phyloP scores from a whole-genome alignment of 2,888 invertebrate genomes.

The Serripes groenlandicus region DNA sequence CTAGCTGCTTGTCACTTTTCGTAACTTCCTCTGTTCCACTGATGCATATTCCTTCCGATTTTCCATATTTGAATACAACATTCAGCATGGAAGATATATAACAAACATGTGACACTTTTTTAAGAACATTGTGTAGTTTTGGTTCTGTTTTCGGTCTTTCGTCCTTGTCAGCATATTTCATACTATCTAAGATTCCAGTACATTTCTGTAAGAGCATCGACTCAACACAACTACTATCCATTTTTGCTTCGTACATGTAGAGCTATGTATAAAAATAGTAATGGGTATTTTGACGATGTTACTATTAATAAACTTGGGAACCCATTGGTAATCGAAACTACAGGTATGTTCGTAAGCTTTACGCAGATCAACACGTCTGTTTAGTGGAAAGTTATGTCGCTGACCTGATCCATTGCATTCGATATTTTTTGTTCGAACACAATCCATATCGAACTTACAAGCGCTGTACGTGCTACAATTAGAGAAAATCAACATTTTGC shows the following conservation, averaged over 20 bases:
- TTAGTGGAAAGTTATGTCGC: too few relatives aligned
- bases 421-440: too few relatives aligned
- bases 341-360: too few relatives aligned
- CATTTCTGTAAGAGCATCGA: conserved; percentile 1
- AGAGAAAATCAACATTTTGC: too few relatives aligned
- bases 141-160: conserved; percentile 38
- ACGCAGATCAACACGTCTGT: too few relatives aligned
- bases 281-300: neutral
- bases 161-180: conserved; percentile 31
- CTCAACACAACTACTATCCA: too few relatives aligned
- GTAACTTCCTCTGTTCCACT: conserved; percentile 11
- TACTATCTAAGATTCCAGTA: conserved; percentile 25
- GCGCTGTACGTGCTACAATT: too few relatives aligned
- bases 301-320: conserved; percentile 11
- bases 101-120: conserved; percentile 31
- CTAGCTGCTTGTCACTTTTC: conserved; percentile 33
- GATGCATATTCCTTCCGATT: neutral
- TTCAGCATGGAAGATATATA: conserved; percentile 29
- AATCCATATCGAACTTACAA: too few relatives aligned
- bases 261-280: too few relatives aligned
- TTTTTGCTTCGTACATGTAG: too few relatives aligned
- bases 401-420: too few relatives aligned
- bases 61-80: conserved; percentile 23
- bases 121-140: conserved; percentile 38
- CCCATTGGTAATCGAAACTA: too few relatives aligned